phyloP scores from a whole-genome alignment of 2,797 vertebrate species.

The Microchirus variegatus region DNA sequence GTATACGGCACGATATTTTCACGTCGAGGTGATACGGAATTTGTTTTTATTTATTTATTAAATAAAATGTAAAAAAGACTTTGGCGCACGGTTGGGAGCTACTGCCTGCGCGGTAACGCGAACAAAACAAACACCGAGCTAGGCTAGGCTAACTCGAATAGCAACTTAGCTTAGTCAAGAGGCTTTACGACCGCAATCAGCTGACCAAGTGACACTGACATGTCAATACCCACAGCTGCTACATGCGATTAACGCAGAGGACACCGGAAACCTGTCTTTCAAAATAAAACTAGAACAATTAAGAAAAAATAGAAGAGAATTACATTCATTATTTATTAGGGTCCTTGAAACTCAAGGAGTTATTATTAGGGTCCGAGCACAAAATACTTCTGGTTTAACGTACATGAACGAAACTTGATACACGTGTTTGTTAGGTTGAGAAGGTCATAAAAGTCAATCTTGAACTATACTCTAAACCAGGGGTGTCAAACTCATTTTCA shows the following conservation, averaged over 20 bases:
- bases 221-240: slow-evolving; percentile 58
- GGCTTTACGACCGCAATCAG: slow-evolving; percentile 71
- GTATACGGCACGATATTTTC: neutral
- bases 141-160: slow-evolving; percentile 65
- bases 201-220: slow-evolving; percentile 72
- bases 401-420: no score
- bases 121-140: slow-evolving; percentile 65
- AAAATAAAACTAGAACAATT: slow-evolving; percentile 40
- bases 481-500: no score
- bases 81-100: neutral
- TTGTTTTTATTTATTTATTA: no score
- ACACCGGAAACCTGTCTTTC: slow-evolving; percentile 22
- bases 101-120: slow-evolving; percentile 20
- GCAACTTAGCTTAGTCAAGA: slow-evolving; percentile 31
- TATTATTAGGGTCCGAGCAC: no score
- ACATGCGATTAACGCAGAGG: neutral
- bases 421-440: no score
- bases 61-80: no score
- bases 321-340: no score
- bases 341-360: no score
- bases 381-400: no score
- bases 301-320: no score
- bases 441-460: no score
- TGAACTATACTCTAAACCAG: no score
- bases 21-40: neutral